Evolutionary conservation across 2,113 vertebrate species (phyloP), one percentile per base, ranked within the genome.

Genomic region (Grantiella picta): DNA sequence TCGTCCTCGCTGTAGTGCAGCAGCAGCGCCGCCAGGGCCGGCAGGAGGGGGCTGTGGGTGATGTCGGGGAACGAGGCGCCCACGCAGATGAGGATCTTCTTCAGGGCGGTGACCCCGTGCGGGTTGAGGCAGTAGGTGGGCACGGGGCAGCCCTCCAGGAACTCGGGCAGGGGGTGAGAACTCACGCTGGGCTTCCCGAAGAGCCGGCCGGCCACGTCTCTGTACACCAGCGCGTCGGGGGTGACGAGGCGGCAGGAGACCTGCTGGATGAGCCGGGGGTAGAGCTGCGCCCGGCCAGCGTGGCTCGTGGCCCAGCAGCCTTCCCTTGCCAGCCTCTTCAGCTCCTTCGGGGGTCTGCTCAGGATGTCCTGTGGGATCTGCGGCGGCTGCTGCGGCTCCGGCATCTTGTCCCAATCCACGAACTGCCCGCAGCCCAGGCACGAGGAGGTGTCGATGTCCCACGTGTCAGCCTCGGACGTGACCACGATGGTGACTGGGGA

Each of bases 1-100:
- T 99, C 98, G 0, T 98, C 98, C 71, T 98, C 95, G 12, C 98
- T 98, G 96, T 98, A 99, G 96, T 99, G 99, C 82, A 99, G 97
- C 78, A 99, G 86, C 87, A 99, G 98, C 22, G 98, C 98, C 17
- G 98, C 98, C 93, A 99, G 86, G 1, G 98, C 98, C 5, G 99
- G 98, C 25, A 99, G 97, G 40, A 98, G 94, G 0, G 98, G 98
- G 89, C 98, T 98, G 95, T 98, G 98, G 40, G 98, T 99, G 87
- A 99, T 98, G 69, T 99, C 98, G 0, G 98, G 98, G 82, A 98
- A 98, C 50, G 97, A 96, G 64, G 95, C 91, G 29, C 96, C 97
- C 3, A 99, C 83, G 24, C 98, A 98, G 54, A 98, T 95, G 36
- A 99, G 98, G 86, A 99, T 98, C 94, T 98, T 99, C 93, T 97